phyloP scores from a whole-genome alignment of 2,113 vertebrate genomes.

The Cranoglanis bouderius region DNA sequence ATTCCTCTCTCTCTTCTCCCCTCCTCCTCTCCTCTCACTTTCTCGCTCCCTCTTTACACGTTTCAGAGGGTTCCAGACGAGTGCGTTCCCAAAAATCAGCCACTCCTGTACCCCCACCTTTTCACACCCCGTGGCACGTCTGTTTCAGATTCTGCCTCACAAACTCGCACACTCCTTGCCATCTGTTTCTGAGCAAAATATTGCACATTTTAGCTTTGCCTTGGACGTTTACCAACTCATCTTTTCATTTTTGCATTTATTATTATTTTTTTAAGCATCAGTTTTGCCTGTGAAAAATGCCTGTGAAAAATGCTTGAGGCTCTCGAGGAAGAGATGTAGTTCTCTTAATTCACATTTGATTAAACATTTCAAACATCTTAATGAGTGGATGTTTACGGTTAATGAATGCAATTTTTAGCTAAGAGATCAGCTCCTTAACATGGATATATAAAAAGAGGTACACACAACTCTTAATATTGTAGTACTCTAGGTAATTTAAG shows the following conservation, averaged over 20 bases:
- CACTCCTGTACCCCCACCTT: conserved; percentile 67
- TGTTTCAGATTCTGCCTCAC: conserved; percentile 59
- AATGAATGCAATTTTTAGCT: conserved; percentile 49
- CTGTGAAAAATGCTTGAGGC: conserved; percentile 50
- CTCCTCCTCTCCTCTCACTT: conserved; percentile 63
- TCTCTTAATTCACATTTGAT: conserved; percentile 47
- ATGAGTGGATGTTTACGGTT: conserved; percentile 53
- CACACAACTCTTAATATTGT: conserved; percentile 35
- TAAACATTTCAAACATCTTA: conserved; percentile 58
- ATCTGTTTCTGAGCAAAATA: conserved; percentile 63
- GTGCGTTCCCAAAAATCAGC: conserved; percentile 69
- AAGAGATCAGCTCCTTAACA: conserved; percentile 43
- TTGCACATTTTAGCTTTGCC: conserved; percentile 56
- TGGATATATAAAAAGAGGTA: conserved; percentile 36
- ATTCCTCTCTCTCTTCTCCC: conserved; percentile 57
- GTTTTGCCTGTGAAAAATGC: conserved; percentile 55
- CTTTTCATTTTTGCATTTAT: conserved; percentile 48
- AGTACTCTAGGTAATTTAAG: conserved; percentile 21
- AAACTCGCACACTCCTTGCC: conserved; percentile 51
- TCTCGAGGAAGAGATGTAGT: conserved; percentile 24
- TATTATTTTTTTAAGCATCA: conserved; percentile 39
- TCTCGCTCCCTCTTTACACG: conserved; percentile 67
- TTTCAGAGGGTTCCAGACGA: conserved; percentile 67
- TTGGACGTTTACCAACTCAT: conserved; percentile 54
- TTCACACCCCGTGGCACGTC: conserved; percentile 77